Evolutionary conservation across 2,797 vertebrate species (phyloP), one percentile per base, ranked within the genome.

Genomic region (Neosilurus mollespiculum): DNA sequence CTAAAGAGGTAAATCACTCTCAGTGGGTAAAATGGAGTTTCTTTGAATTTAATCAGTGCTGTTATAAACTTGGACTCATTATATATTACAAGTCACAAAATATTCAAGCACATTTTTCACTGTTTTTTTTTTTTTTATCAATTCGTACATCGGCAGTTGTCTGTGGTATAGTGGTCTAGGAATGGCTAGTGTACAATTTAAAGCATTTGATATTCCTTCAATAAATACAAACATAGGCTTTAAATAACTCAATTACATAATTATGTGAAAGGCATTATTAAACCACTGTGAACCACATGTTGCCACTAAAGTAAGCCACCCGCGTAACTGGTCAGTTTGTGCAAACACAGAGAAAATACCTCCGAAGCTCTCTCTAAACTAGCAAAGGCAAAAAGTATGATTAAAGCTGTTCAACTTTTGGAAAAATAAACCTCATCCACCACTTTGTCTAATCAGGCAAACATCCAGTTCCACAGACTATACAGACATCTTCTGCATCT

Each of bases 401-500:
- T 94, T 92, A 93, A 90, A 91, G 78, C 87, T 88, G 86, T 89
- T 92, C 86, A 91, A 85, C 87, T 87, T 91, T 88, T 90, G 87
- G 84, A 92, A 93, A 89, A 93, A 94, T 91, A 94, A 92, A 93
- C 91, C 88, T 87, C 22, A 87, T 82, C 84, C 90, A 91, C 88
- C 88, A 83, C 86, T 90, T 67, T 81, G 85, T 43, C 87, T 89
- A 87, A 92, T 90, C 85, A 59, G 86, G 91, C 85, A 83, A 90
- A 79, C 87, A 92, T 91, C 87, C 84, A 49, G 78, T 85, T 84
- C 89, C 24, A 87, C 88, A 85, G 84, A 87, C 80, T 84, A 73
- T 84, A 89, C 83, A 88, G 86, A 92, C 90, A 86, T 90, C 86
- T 90, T 51, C 59, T 53, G 43, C 71, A 71, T 82, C 81, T 80